phyloP scores from a whole-genome alignment of 2,888 invertebrate genomes.

The Cantharis rustica region DNA sequence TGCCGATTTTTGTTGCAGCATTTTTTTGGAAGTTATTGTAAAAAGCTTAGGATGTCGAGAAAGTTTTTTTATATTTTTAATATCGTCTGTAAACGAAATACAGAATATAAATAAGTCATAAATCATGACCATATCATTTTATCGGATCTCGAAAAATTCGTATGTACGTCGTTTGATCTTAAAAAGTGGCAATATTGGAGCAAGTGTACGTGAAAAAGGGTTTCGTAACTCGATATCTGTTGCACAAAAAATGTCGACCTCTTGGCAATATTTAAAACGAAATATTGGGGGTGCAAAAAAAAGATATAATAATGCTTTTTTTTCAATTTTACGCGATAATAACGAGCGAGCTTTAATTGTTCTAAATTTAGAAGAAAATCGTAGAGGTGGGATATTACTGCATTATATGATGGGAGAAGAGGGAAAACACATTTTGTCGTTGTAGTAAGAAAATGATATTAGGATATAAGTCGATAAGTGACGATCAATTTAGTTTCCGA shows the following conservation, averaged over 20 bases:
- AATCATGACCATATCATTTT: conserved; percentile 3
- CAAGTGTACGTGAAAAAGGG: not conserved
- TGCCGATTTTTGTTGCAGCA: not conserved
- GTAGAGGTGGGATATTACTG: too few species aligned
- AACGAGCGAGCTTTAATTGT: not conserved
- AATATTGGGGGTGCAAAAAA: not conserved
- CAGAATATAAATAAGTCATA: conserved; percentile 1
- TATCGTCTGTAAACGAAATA: not conserved
- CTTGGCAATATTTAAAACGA: not conserved
- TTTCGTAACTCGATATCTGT: conserved; percentile 2
- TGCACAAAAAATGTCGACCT: not conserved
- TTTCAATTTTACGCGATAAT: not conserved
- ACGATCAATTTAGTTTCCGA: conserved; percentile 8
- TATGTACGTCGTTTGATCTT: conserved; percentile 8
- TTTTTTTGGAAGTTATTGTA: not conserved
- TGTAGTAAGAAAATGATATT: not conserved
- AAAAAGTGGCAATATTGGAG: conserved; percentile 4
- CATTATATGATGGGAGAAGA: not conserved
- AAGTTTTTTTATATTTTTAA: not conserved
- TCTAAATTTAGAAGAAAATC: not conserved
- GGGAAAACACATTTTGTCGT: not conserved
- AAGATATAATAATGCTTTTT: not conserved
- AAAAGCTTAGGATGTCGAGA: not conserved
- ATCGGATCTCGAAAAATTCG: conserved; percentile 6
- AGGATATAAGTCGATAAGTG: conserved; percentile 7